Conservation (phyloP, 1,140 invertebrate species). For the Caenorhabditis inopinata region DNA sequence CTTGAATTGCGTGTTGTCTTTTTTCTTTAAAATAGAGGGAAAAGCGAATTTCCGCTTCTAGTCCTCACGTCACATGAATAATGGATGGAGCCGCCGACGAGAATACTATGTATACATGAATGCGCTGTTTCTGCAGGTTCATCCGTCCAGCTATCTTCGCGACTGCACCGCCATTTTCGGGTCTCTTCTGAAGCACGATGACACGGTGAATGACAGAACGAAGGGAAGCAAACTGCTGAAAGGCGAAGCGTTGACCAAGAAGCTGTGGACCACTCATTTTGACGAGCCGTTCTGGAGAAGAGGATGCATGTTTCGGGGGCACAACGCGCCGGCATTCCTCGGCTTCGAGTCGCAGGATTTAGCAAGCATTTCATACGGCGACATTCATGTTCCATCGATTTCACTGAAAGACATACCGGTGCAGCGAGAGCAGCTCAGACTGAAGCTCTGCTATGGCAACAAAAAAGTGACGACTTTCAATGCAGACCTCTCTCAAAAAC, state of each 20-base stretch:
- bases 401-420: conserved; percentile 63
- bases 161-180: conserved; percentile 68
- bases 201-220: conserved; percentile 67
- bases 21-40: no score
- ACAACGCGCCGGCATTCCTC: conserved; percentile 62
- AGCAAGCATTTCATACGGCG: conserved; percentile 58
- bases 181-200: conserved; percentile 67
- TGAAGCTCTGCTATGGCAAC: conserved; percentile 46
- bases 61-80: conserved; percentile 16
- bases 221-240: conserved; percentile 67
- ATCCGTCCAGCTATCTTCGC: conserved; percentile 67
- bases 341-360: conserved; percentile 63
- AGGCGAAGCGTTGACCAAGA: conserved; percentile 62
- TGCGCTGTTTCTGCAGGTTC: conserved; percentile 52
- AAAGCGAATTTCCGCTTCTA: background rate
- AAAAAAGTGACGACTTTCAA: conserved; percentile 64
- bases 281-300: conserved; percentile 64
- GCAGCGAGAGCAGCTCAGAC: conserved; percentile 60
- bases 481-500: conserved; percentile 64
- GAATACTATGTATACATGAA: no score
- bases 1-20: no score
- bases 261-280: conserved; percentile 60
- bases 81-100: background rate
- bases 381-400: conserved; percentile 66
- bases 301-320: conserved; percentile 66